Percentiles rank a stretch among this genome's conserved stretches.
These are phyloP conservation scores for Mola mola DNA, from an alignment of 2,113 vertebrate species.

Conservation along the genomic window DNA sequence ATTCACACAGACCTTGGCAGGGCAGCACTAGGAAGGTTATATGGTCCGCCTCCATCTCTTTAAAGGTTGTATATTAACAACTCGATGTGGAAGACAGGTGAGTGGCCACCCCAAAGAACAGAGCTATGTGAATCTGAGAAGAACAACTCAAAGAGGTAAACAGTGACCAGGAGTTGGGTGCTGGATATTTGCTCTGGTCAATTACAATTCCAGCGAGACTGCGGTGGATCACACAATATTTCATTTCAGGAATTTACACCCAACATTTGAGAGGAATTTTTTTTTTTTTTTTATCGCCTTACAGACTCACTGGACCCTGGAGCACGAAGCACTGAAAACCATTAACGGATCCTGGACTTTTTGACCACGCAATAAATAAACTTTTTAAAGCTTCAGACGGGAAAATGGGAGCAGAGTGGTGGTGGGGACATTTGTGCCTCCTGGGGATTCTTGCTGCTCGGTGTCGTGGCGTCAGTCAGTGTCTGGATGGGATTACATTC, in stretches of 20 bases:
- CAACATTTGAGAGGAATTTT: too few species aligned
- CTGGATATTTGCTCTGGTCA: background rate
- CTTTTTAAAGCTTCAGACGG: background rate
- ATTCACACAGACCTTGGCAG: conserved; percentile 42
- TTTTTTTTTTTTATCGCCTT: too few species aligned
- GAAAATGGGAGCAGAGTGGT: conserved; percentile 35
- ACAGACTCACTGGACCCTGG: background rate
- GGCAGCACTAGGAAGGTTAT: conserved; percentile 31
- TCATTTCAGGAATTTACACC: background rate
- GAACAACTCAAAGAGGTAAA: too few species aligned
- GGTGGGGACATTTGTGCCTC: conserved; percentile 40
- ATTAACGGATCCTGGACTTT: conserved; percentile 4
- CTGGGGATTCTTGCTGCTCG: conserved; percentile 32
- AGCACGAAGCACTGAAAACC: background rate
- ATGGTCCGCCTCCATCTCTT: conserved; percentile 35
- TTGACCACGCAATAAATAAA: background rate
- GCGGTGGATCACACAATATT: too few species aligned
- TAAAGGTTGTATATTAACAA: conserved; percentile 80
- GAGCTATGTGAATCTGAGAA: conserved; percentile 12
- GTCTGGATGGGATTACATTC: conserved; percentile 69
- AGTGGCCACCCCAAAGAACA: conserved; percentile 26
- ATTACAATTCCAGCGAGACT: too few species aligned
- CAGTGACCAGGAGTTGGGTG: too few species aligned
- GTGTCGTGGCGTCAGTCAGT: conserved; percentile 11
- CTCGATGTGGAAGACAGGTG: conserved; percentile 15